These are phyloP conservation scores for Stomorhina lunata DNA, from an alignment of 2,888 invertebrate species.

Conservation along the genomic window DNA sequence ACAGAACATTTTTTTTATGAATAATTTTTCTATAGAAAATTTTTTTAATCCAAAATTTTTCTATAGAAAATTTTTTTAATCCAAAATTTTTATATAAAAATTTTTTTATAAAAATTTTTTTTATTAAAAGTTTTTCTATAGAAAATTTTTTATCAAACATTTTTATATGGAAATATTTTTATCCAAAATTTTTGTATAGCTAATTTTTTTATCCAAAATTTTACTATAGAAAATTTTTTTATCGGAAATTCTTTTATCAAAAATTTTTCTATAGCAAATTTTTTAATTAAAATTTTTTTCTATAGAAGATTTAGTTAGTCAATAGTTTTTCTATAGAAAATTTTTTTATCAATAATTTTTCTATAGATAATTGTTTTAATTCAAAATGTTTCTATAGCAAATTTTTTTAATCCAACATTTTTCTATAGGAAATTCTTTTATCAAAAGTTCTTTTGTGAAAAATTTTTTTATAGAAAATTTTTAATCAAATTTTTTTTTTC, in stretches of 20 bases:
- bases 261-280: neutral
- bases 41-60: neutral
- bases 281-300: neutral
- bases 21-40: neutral
- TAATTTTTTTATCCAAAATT: too few species aligned
- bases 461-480: neutral
- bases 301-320: neutral
- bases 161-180: too few species aligned
- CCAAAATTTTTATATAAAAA: neutral
- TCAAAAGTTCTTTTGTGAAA: neutral
- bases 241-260: neutral
- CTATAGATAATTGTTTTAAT: neutral
- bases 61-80: neutral
- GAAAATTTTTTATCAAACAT: too few species aligned
- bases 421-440: neutral
- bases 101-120: neutral
- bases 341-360: neutral
- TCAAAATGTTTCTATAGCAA: neutral
- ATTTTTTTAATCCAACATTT: neutral
- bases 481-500: too few species aligned
- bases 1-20: too few species aligned
- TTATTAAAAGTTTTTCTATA: neutral
- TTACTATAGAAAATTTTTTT: too few species aligned
- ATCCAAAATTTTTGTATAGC: too few species aligned
- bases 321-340: neutral